phyloP scores from a whole-genome alignment of 2,888 invertebrate genomes.

The Bugulina stolonifera region DNA sequence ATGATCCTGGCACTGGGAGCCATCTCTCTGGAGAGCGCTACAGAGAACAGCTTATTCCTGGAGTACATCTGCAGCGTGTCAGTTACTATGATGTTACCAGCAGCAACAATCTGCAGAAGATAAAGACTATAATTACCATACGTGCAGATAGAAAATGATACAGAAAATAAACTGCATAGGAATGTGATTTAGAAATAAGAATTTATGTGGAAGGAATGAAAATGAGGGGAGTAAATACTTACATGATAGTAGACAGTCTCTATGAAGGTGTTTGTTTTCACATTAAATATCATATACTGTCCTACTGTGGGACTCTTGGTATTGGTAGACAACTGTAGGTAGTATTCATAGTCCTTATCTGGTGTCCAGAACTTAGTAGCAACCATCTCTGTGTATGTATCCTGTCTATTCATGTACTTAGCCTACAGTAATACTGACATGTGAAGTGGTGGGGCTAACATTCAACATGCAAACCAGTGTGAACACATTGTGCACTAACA shows the following conservation, averaged over 20 bases:
- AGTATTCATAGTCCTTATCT: slow-evolving; percentile 68
- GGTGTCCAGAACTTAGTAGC: slow-evolving; percentile 58
- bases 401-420: slow-evolving; percentile 1
- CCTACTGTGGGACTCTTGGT: slow-evolving; percentile 78
- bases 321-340: slow-evolving; percentile 75
- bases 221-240: too few species aligned
- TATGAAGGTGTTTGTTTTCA: slow-evolving; percentile 79
- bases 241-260: slow-evolving; percentile 78
- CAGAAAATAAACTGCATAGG: too few species aligned
- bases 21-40: slow-evolving; percentile 57
- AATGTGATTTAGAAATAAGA: too few species aligned
- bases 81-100: slow-evolving; percentile 76
- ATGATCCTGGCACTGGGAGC: slow-evolving; percentile 81
- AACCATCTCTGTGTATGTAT: slow-evolving; percentile 1
- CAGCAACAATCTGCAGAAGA: slow-evolving; percentile 65
- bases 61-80: slow-evolving; percentile 72
- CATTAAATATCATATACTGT: slow-evolving; percentile 85
- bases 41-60: slow-evolving; percentile 49
- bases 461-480: too few species aligned
- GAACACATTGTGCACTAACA: too few species aligned
- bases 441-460: too few species aligned
- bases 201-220: too few species aligned
- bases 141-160: too few species aligned
- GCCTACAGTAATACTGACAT: slow-evolving; percentile 13
- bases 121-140: too few species aligned